Evolutionary conservation across 2,113 vertebrate genomes (phyloP), one percentile per base, ranked within the genome.

Genomic region (Serilophus lunatus): DNA sequence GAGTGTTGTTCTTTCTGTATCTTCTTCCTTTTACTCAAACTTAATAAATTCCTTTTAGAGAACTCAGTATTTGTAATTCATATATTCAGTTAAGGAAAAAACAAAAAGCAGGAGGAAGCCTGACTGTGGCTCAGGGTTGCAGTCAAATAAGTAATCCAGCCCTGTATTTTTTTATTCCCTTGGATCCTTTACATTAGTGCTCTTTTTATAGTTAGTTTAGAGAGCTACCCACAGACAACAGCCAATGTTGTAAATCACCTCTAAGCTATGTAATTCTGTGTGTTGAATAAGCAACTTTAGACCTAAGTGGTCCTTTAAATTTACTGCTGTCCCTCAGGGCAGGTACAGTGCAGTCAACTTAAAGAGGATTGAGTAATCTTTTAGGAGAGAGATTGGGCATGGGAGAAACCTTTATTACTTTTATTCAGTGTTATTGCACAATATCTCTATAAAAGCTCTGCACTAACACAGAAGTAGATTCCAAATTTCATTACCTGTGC

Each of bases 401-500:
- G 12, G 53, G 40, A 82, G 85, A 82, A 93, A 45, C 31, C 18
- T 61, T 79, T 83, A 80, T 63, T 63, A 35, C 26, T 92, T 92
- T 59, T 57, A 77, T 51, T 72, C 25, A 65, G 54, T 49, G 53
- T 47, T 83, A 80, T 18, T 51, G 44, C 1, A 3, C 25, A 59
- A 0, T 35, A 61, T 63, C 74, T 86, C 59, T 63, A 25, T 28
- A 54, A 80, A 78, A 69, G 29, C n/a, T 20, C 12, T 3, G 3
- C 13, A 25, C n/a, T 42, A 50, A 57, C 23, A 57, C 4, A 56
- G 28, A 80, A 77, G 13, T 2, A 64, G 51, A 60, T 25, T 78
- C 10, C 38, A 61, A 35, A 85, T 91, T 75, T 92, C 38, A 61
- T 96, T 97, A 98, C 98, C 98, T 99, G 98, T 92, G 98, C 98